These are phyloP conservation scores for Trichonephila clavipes DNA, from an alignment of 1,140 invertebrate genomes.

Conservation along the genomic window DNA sequence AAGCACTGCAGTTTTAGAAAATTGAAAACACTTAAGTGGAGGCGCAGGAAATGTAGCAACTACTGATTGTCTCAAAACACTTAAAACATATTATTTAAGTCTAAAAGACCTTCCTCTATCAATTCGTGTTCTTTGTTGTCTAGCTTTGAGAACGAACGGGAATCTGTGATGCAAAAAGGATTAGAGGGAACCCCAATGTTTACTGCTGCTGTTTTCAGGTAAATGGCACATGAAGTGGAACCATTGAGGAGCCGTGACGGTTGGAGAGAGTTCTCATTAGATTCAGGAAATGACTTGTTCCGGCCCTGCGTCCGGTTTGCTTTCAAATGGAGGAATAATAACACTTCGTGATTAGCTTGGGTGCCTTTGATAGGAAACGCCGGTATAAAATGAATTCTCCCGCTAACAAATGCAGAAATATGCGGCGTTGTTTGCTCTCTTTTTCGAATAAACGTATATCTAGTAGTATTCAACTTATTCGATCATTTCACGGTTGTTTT, in stretches of 20 bases:
- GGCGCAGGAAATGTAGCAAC: neutral
- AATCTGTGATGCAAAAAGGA: neutral
- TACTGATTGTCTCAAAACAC: neutral
- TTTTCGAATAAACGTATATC: too few species aligned
- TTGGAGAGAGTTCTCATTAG: slow-evolving; percentile 14
- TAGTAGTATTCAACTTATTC: too few species aligned
- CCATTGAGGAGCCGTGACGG: neutral
- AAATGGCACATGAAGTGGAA: neutral
- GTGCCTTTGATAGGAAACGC: neutral
- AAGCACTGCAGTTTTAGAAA: too few species aligned
- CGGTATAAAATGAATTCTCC: neutral
- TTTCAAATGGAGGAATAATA: neutral
- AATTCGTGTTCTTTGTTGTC: neutral
- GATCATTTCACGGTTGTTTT: too few species aligned
- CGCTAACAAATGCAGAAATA: neutral
- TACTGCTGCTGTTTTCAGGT: neutral
- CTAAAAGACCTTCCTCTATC: too few species aligned
- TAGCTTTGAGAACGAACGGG: neutral
- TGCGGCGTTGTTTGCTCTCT: too few species aligned
- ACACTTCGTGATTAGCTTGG: neutral
- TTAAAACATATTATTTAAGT: too few species aligned
- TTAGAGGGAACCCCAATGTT: neutral
- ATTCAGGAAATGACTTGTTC: slow-evolving; percentile 16
- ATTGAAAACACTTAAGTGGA: too few species aligned
- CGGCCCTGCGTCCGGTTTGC: neutral